phyloP scores from a whole-genome alignment of 1,140 invertebrate species.

The Drosophila parvula region DNA sequence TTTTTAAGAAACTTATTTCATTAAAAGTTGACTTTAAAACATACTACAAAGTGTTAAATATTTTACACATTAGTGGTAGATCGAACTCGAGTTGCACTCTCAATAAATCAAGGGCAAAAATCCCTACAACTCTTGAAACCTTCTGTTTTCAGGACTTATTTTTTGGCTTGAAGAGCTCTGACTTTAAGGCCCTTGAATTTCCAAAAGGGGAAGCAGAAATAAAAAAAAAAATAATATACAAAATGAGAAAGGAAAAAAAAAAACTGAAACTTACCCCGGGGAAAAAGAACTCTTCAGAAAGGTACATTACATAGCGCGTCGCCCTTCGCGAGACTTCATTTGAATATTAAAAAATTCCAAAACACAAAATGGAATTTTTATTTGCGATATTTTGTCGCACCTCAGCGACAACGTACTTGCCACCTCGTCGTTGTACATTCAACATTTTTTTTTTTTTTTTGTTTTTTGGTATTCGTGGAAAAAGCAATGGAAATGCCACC shows the following conservation, averaged over 20 bases:
- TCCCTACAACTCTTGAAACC: constrained; percentile 15
- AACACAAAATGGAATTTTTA: constrained; percentile 82
- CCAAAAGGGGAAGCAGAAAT: not conserved
- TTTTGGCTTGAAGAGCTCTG: constrained; percentile 11
- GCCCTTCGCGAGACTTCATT: constrained; percentile 60
- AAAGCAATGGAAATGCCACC: constrained; percentile 16
- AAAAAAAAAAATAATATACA: constrained; percentile 2
- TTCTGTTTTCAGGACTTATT: constrained; percentile 2
- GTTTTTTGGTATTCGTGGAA: constrained; percentile 1
- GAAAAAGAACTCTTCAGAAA: constrained; percentile 7
- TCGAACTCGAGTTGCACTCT: not conserved
- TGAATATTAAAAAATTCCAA: constrained; percentile 82
- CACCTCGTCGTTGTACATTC: constrained; percentile 60
- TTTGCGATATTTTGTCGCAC: constrained; percentile 83
- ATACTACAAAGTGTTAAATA: not conserved
- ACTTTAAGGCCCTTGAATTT: constrained; percentile 26
- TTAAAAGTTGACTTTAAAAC: not conserved
- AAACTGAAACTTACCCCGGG: constrained; percentile 20
- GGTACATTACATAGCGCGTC: constrained; percentile 5
- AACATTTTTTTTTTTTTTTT: not conserved
- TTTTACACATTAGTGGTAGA: not conserved
- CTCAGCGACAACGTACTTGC: constrained; percentile 81
- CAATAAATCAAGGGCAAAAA: constrained; percentile 12
- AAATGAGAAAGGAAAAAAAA: not conserved
- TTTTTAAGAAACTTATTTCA: too few species aligned